Evolutionary conservation across 1,140 invertebrate species (phyloP).

Genomic region (Brachionus sp.): DNA sequence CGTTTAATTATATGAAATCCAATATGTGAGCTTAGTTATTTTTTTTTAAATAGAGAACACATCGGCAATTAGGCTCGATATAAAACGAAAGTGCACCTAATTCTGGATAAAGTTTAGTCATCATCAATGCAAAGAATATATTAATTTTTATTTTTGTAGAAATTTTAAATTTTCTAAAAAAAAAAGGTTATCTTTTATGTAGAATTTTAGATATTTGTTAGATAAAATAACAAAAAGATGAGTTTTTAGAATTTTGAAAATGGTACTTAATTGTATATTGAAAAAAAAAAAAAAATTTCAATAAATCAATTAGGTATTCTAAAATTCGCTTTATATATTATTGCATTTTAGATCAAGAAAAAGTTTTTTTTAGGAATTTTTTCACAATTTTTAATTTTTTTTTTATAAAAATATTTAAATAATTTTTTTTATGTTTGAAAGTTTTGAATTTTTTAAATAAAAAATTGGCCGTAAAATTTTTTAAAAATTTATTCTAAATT

Average conservation of each 20-base stretch:
- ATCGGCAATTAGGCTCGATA: neutral
- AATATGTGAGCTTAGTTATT: constrained; percentile 9
- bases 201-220: neutral
- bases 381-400: neutral
- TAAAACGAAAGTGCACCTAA: neutral
- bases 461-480: neutral
- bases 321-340: neutral
- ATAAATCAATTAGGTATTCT: neutral
- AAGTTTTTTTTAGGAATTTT: neutral
- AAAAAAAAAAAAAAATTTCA: neutral
- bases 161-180: neutral
- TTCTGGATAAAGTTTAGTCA: constrained; percentile 9
- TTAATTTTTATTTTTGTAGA: constrained; percentile 6
- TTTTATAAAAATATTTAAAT: neutral
- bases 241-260: no score
- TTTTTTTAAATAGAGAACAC: neutral
- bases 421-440: neutral
- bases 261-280: neutral
- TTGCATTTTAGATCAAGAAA: neutral
- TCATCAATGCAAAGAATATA: neutral
- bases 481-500: neutral
- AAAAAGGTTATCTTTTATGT: neutral
- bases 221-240: neutral
- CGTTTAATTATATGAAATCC: constrained; percentile 38
- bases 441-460: neutral